phyloP scores from a whole-genome alignment of 2,888 invertebrate genomes.

The Drosophila tanythrix region DNA sequence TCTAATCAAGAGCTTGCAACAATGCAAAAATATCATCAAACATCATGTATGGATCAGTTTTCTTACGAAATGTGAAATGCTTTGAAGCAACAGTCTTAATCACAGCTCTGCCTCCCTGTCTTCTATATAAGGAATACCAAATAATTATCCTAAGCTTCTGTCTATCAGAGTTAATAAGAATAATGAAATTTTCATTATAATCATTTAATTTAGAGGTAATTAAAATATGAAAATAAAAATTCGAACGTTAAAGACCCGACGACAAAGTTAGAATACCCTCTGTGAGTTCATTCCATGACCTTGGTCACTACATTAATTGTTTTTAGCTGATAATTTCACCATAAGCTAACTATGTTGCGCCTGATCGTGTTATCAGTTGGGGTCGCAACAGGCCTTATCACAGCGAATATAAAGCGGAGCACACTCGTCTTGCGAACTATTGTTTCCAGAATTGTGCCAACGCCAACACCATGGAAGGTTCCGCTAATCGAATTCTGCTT shows the following conservation, averaged over 20 bases:
- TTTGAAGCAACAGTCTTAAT: background rate
- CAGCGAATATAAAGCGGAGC: background rate
- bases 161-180: too few species aligned
- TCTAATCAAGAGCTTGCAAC: background rate
- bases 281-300: constrained; percentile 21
- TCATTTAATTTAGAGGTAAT: background rate
- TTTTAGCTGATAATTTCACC: constrained; percentile 22
- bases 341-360: background rate
- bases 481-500: constrained; percentile 6
- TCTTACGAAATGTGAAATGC: background rate
- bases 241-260: background rate
- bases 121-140: background rate
- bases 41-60: background rate
- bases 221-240: too few species aligned
- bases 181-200: background rate
- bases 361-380: constrained; percentile 13
- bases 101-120: background rate
- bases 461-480: constrained; percentile 20
- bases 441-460: background rate
- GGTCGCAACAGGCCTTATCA: constrained; percentile 15
- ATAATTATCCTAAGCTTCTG: too few species aligned
- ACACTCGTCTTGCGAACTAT: background rate
- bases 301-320: constrained; percentile 2
- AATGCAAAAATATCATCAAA: background rate
- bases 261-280: background rate